A percentile compares a stretch with the other conserved stretches of the same genome.
Conservation (phyloP, 2,797 vertebrate genomes). For the Danio kyathit region DNA sequence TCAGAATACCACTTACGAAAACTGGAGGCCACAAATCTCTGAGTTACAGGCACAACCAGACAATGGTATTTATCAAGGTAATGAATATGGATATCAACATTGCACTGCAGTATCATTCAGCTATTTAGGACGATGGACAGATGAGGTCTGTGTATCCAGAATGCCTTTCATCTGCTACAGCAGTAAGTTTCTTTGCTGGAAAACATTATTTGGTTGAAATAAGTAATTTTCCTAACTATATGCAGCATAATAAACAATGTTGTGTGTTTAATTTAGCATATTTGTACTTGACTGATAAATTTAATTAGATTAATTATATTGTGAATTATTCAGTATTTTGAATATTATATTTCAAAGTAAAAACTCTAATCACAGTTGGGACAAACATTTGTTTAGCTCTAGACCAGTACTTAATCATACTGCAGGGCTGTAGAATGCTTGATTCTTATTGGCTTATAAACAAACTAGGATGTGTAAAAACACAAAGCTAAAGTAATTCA, state of each 20-base stretch:
- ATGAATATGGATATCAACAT: background rate
- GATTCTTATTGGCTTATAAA: too few relatives aligned
- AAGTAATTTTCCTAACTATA: background rate
- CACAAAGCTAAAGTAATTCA: too few relatives aligned
- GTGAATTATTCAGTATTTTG: background rate
- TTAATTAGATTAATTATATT: background rate
- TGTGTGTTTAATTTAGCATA: too few relatives aligned
- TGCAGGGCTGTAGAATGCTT: too few relatives aligned
- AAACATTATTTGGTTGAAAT: background rate
- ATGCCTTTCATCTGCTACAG: slow-evolving; percentile 54
- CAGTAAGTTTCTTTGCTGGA: slow-evolving; percentile 9
- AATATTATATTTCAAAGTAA: background rate
- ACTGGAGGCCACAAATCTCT: slow-evolving; percentile 7
- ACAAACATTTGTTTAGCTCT: too few relatives aligned
- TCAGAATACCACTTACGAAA: background rate
- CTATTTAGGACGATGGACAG: slow-evolving; percentile 32
- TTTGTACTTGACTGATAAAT: background rate
- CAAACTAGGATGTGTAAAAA: too few relatives aligned
- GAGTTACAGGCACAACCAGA: slow-evolving; percentile 24
- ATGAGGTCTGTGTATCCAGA: slow-evolving; percentile 37
- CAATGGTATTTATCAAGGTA: background rate
- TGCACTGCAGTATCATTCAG: slow-evolving; percentile 39
- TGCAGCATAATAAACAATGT: background rate
- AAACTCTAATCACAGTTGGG: too few relatives aligned
- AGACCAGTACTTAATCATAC: too few relatives aligned